Evolutionary conservation across 2,113 vertebrate species (phyloP).

Genomic region (Paracanthobrama guichenoti): DNA sequence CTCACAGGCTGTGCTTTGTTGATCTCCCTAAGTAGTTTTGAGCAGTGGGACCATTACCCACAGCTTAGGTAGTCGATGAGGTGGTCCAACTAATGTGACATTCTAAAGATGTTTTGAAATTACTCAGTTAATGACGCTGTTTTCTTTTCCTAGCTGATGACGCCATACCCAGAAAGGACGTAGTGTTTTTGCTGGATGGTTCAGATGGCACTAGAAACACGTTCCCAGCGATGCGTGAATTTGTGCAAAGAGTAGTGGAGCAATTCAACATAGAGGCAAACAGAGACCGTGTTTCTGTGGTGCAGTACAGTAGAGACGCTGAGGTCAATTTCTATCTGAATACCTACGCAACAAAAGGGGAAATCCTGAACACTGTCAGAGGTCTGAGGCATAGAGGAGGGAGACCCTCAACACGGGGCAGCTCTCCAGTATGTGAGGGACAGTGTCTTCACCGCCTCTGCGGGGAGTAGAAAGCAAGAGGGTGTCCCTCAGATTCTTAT

Average conservation of each 20-base stretch:
- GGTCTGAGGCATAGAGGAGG: slow-evolving; percentile 63
- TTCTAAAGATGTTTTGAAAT: slow-evolving; percentile 50
- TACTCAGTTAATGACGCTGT: background rate
- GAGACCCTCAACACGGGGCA: slow-evolving; percentile 2
- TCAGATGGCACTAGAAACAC: slow-evolving; percentile 75
- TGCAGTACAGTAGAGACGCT: no score
- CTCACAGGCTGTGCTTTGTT: background rate
- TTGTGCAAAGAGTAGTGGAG: slow-evolving; percentile 72
- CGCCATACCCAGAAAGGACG: slow-evolving; percentile 69
- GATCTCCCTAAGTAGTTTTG: background rate
- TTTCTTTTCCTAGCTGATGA: slow-evolving; percentile 44
- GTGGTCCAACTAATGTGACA: slow-evolving; percentile 18
- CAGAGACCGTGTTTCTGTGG: slow-evolving; percentile 30
- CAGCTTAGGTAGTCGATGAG: background rate
- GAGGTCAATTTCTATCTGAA: no score
- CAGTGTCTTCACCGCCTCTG: slow-evolving; percentile 59
- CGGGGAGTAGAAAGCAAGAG: slow-evolving; percentile 58
- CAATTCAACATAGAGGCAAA: slow-evolving; percentile 50
- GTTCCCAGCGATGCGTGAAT: slow-evolving; percentile 87
- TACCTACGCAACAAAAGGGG: slow-evolving; percentile 36
- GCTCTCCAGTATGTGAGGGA: slow-evolving; percentile 54
- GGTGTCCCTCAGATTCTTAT: slow-evolving; percentile 63
- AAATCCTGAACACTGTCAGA: slow-evolving; percentile 22
- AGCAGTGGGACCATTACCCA: background rate
- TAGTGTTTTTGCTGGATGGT: slow-evolving; percentile 76